Conservation (phyloP, 2,113 vertebrate genomes). For the Junco hyemalis region DNA sequence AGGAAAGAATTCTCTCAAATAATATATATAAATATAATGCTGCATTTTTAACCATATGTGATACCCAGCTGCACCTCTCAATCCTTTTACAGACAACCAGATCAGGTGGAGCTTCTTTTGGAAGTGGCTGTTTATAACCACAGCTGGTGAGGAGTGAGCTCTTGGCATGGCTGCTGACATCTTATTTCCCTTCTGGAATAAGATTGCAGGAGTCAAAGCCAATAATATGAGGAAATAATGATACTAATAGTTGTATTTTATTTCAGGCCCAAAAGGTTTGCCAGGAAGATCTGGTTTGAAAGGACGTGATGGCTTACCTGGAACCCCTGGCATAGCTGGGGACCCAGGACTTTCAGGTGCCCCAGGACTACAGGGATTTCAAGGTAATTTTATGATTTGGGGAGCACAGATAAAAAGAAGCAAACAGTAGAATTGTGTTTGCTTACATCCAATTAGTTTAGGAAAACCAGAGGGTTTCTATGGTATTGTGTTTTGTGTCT, state of each 20-base stretch:
- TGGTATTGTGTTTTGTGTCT: neutral
- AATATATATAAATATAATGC: neutral
- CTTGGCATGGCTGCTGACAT: neutral
- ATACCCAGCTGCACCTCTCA: neutral
- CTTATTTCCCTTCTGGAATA: neutral
- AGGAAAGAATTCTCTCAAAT: neutral
- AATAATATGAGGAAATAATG: neutral
- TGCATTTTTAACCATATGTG: neutral
- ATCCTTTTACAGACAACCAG: neutral
- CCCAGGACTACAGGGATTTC: slow-evolving; percentile 81
- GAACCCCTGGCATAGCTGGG: slow-evolving; percentile 77
- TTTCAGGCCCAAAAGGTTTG: slow-evolving; percentile 84
- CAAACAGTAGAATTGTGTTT: neutral
- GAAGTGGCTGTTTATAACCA: neutral
- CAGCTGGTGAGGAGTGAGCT: neutral
- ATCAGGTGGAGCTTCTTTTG: neutral
- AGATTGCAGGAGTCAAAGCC: neutral
- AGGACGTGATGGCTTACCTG: slow-evolving; percentile 79
- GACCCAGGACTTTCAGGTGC: slow-evolving; percentile 82
- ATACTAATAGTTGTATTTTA: neutral
- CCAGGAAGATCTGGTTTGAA: slow-evolving; percentile 79
- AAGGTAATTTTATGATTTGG: slow-evolving; percentile 73
- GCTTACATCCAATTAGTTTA: neutral
- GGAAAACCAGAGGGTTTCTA: neutral
- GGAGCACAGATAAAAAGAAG: neutral